phyloP scores from a whole-genome alignment of 30 jellyfish, hydroid and myxozoan species.

The Hydra vulgaris region DNA sequence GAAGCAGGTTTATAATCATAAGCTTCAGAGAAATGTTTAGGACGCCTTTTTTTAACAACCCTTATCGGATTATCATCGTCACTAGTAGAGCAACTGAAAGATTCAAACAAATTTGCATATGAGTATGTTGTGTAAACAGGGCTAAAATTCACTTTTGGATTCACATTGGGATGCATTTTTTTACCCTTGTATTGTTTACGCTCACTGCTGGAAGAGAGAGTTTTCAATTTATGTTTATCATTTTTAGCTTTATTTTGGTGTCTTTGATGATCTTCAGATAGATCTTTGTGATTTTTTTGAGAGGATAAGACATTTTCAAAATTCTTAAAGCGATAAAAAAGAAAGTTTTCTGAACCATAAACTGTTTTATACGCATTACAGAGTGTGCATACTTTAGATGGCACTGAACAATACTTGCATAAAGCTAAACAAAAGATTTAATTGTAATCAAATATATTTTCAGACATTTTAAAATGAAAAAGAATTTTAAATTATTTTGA shows the following conservation, averaged over 20 bases:
- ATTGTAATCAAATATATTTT: no score
- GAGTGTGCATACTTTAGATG: slow-evolving; percentile 42
- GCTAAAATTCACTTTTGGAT: not conserved
- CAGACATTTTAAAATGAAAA: no score
- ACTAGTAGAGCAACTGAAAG: no score
- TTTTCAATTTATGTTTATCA: not conserved
- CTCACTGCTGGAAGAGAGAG: not conserved
- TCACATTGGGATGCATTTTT: not conserved
- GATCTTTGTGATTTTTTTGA: no score
- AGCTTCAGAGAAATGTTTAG: not conserved
- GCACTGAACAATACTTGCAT: slow-evolving; percentile 48
- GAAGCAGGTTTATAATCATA: not conserved
- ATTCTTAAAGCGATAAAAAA: slow-evolving; percentile 27
- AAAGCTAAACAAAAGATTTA: slow-evolving; percentile 6
- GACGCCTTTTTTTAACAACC: not conserved
- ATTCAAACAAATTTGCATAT: not conserved
- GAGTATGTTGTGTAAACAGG: not conserved
- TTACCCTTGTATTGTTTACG: not conserved
- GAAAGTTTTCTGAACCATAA: slow-evolving; percentile 30
- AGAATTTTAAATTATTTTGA: no score
- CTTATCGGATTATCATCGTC: not conserved
- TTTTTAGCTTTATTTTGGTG: not conserved
- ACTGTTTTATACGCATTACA: slow-evolving; percentile 50
- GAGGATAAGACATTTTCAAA: not conserved
- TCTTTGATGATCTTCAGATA: no score